These are phyloP conservation scores for Cantharis flavilabris DNA, from an alignment of 2,888 invertebrate species.

Conservation along the genomic window DNA sequence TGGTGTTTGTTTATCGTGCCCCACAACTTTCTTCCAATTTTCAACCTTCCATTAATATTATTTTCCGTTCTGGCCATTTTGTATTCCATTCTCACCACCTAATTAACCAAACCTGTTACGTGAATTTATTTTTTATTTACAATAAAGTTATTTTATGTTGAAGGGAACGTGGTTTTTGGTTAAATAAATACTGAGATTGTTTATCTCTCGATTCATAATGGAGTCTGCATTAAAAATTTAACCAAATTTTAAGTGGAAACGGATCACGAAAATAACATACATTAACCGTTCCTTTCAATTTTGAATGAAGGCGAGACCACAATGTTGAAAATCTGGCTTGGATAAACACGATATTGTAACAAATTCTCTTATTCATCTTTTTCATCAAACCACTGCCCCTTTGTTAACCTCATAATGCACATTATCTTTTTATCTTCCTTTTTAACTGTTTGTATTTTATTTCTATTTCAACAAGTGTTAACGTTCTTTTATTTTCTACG, in stretches of 20 bases:
- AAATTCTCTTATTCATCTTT: conserved; percentile 20
- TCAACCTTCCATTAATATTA: neutral
- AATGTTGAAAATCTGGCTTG: conserved; percentile 18
- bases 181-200: neutral
- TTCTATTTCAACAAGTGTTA: conserved; percentile 12
- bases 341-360: conserved; percentile 20
- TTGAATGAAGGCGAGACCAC: conserved; percentile 12
- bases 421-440: conserved; percentile 14
- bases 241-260: conserved; percentile 2
- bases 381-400: conserved; percentile 15
- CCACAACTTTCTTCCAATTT: neutral
- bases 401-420: conserved; percentile 17
- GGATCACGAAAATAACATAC: conserved; percentile 9
- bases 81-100: neutral
- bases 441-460: conserved; percentile 2
- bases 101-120: neutral
- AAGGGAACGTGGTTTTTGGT: neutral
- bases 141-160: neutral
- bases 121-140: neutral
- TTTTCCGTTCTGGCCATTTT: neutral
- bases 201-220: conserved; percentile 6
- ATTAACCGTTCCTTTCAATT: conserved; percentile 15
- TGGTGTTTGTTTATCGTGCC: neutral
- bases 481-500: conserved; percentile 10
- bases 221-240: conserved; percentile 11